Conservation (phyloP, 2,888 invertebrate species). For the Ophioninae sp. region DNA sequence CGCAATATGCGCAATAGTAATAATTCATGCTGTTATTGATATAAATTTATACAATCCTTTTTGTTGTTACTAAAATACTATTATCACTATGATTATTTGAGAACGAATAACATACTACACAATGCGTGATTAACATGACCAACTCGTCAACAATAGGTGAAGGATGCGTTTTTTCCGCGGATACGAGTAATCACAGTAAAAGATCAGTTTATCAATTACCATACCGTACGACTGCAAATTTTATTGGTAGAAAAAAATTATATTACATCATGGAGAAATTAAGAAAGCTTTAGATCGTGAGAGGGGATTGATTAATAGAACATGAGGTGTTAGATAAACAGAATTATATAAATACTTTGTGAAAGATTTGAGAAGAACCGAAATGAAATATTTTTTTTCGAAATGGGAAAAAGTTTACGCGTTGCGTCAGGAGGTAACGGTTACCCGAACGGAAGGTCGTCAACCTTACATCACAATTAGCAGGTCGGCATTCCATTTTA, state of each 20-base stretch:
- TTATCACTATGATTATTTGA: background rate
- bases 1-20: background rate
- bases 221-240: background rate
- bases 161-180: background rate
- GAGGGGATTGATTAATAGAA: background rate
- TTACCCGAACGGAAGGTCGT: constrained; percentile 28
- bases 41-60: background rate
- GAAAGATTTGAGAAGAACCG: background rate
- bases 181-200: background rate
- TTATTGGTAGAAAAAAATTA: background rate
- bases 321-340: background rate
- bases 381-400: background rate
- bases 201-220: background rate
- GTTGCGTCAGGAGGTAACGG: constrained; percentile 15
- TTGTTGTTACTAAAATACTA: background rate
- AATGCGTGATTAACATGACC: background rate
- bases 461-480: constrained; percentile 27
- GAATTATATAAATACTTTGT: no score
- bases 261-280: background rate
- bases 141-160: background rate
- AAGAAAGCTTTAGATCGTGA: background rate
- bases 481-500: constrained; percentile 1
- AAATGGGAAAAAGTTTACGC: constrained; percentile 10
- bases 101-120: background rate
- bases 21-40: background rate